A percentile compares a stretch with the other conserved stretches of the same genome.
phyloP scores from a whole-genome alignment of 1,140 invertebrate genomes.

The Leptinotarsa undecemlineata region DNA sequence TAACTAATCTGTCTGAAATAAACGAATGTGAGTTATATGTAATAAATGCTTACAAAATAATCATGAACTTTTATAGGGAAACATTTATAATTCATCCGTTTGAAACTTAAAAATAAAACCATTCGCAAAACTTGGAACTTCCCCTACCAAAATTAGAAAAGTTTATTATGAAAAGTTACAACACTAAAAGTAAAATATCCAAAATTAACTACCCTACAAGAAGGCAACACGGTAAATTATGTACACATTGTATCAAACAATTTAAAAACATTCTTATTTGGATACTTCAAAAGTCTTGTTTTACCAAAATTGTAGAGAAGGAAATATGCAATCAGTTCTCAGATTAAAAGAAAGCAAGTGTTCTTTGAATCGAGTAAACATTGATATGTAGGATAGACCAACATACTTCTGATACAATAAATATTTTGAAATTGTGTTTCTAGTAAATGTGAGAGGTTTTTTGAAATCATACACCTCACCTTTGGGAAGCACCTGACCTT shows the following conservation, averaged over 20 bases:
- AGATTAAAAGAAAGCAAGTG: no score
- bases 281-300: neutral
- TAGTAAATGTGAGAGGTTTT: neutral
- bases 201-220: slow-evolving; percentile 37
- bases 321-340: neutral
- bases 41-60: neutral
- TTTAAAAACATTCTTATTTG: neutral
- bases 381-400: neutral
- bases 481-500: neutral
- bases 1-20: slow-evolving; percentile 12
- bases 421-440: neutral
- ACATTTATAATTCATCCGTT: no score
- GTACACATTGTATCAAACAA: slow-evolving; percentile 26
- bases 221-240: slow-evolving; percentile 42
- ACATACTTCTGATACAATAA: neutral
- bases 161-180: slow-evolving; percentile 25
- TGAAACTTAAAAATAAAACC: slow-evolving; percentile 11
- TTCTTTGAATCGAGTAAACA: neutral
- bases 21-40: slow-evolving; percentile 2
- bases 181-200: slow-evolving; percentile 29
- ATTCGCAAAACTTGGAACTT: slow-evolving; percentile 15
- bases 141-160: slow-evolving; percentile 12
- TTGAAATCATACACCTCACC: neutral
- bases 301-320: neutral
- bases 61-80: neutral